Conservation (phyloP, 2,888 invertebrate species). For the Tetragnatha montana region DNA sequence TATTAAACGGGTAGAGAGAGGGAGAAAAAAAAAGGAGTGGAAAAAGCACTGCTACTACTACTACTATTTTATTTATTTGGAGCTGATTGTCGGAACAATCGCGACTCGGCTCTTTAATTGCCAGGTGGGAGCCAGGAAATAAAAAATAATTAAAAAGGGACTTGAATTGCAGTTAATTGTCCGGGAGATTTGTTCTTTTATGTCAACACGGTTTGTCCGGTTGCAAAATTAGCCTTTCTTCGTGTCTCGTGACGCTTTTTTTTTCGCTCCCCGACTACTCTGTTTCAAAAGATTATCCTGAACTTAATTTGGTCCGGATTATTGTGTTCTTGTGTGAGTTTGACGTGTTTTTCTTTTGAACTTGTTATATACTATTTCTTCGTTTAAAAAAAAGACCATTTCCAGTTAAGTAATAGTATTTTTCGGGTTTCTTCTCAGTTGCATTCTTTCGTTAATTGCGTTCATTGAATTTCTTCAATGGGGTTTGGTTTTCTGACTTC, state of each 20-base stretch:
- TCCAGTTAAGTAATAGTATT: too few relatives aligned
- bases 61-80: conserved; percentile 68
- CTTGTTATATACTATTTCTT: neutral
- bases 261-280: neutral
- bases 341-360: conserved; percentile 11
- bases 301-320: conserved; percentile 41
- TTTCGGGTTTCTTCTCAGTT: too few relatives aligned
- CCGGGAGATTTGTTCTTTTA: conserved; percentile 66
- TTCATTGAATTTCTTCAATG: too few relatives aligned
- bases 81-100: conserved; percentile 69
- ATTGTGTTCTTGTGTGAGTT: conserved; percentile 14
- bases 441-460: too few relatives aligned
- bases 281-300: conserved; percentile 27
- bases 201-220: conserved; percentile 64
- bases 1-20: conserved; percentile 5
- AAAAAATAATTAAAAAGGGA: conserved; percentile 31
- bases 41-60: too few relatives aligned
- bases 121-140: conserved; percentile 51
- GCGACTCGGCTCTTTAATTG: conserved; percentile 66
- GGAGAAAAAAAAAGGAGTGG: conserved; percentile 4
- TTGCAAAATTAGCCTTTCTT: conserved; percentile 63
- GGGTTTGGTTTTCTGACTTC: too few relatives aligned
- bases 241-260: conserved; percentile 1
- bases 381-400: too few relatives aligned
- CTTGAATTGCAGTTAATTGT: conserved; percentile 69